phyloP scores from a whole-genome alignment of 1,140 invertebrate genomes.

The Drosophila guanche region DNA sequence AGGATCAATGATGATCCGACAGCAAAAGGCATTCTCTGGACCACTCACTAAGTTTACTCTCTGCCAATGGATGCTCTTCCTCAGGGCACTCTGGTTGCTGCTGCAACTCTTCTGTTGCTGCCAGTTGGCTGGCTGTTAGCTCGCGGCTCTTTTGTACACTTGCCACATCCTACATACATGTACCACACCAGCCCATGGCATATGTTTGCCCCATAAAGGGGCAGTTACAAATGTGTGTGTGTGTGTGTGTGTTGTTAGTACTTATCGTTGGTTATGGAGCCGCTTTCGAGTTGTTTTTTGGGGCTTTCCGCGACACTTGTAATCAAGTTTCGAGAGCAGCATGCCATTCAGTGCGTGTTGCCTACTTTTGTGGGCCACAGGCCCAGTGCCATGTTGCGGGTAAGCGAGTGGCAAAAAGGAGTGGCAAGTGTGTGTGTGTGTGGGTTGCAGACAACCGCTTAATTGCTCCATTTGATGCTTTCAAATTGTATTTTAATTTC shows the following conservation, averaged over 20 bases:
- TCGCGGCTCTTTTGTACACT: slow-evolving; percentile 58
- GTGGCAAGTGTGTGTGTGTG: slow-evolving; percentile 1
- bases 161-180: slow-evolving; percentile 5
- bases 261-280: slow-evolving; percentile 46
- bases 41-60: too few species aligned
- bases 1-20: too few species aligned
- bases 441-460: slow-evolving; percentile 37
- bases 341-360: slow-evolving; percentile 1
- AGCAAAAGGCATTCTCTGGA: too few species aligned
- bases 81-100: too few species aligned
- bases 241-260: slow-evolving; percentile 18
- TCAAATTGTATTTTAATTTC: slow-evolving; percentile 81
- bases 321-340: slow-evolving; percentile 39
- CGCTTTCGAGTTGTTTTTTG: slow-evolving; percentile 46
- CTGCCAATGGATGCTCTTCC: too few species aligned
- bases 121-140: slow-evolving; percentile 60
- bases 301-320: slow-evolving; percentile 52
- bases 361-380: slow-evolving; percentile 11
- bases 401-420: slow-evolving; percentile 12
- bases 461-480: slow-evolving; percentile 78
- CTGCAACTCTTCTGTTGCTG: slow-evolving; percentile 33
- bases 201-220: too few species aligned
- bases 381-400: slow-evolving; percentile 9
- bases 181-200: slow-evolving; percentile 6
- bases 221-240: not conserved